phyloP scores from a whole-genome alignment of 1,140 invertebrate species.

The Tribolium castaneum region DNA sequence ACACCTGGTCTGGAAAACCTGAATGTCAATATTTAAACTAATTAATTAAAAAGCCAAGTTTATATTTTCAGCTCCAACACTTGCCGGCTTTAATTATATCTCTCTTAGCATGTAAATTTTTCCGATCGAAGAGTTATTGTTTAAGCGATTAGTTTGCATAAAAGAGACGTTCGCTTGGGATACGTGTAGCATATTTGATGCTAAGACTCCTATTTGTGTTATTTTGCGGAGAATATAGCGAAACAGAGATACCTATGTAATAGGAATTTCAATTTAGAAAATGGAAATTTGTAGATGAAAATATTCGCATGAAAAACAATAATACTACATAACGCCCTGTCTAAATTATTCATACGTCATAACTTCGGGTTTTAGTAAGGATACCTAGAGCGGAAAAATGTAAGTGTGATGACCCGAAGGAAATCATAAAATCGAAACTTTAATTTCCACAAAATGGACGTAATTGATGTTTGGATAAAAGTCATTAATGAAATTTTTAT shows the following conservation, averaged over 20 bases:
- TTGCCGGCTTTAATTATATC: slow-evolving; percentile 14
- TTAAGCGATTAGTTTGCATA: not conserved
- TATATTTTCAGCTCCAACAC: slow-evolving; percentile 32
- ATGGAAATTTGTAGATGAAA: slow-evolving; percentile 26
- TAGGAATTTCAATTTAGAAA: slow-evolving; percentile 26
- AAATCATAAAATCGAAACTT: not conserved
- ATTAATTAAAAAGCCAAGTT: slow-evolving; percentile 45
- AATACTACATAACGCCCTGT: slow-evolving; percentile 1
- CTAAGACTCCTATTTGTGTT: not conserved
- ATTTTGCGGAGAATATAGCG: not conserved
- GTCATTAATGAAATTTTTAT: not conserved
- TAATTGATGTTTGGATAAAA: not conserved
- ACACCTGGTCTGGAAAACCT: slow-evolving; percentile 39
- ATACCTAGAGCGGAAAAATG: not conserved
- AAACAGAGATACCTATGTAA: slow-evolving; percentile 22
- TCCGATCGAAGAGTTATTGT: not conserved
- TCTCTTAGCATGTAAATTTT: not conserved
- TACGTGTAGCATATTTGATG: not conserved
- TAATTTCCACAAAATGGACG: not conserved
- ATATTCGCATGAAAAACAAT: slow-evolving; percentile 12
- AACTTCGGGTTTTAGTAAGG: not conserved
- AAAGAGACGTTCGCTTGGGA: not conserved
- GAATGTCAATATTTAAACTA: slow-evolving; percentile 45
- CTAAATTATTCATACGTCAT: slow-evolving; percentile 21
- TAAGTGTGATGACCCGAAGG: not conserved